Percentiles rank a stretch among this genome's conserved stretches.
These are phyloP conservation scores for Oncorhynchus nerka DNA, from an alignment of 2,113 vertebrate genomes.

Conservation along the genomic window DNA sequence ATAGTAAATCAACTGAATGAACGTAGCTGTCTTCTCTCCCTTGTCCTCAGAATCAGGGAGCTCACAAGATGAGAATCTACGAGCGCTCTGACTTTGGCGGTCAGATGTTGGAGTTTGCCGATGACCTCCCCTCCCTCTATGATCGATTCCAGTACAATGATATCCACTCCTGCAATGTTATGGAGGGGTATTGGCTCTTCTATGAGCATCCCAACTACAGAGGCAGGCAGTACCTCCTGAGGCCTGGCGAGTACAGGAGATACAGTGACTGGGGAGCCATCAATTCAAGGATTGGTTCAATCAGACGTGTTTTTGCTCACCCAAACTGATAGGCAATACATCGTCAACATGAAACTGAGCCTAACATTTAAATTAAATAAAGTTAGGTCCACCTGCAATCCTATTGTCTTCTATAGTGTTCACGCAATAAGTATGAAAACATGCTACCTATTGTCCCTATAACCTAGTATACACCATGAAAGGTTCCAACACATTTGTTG, in stretches of 20 bases:
- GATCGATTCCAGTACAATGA: conserved; percentile 47
- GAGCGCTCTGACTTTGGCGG: conserved; percentile 57
- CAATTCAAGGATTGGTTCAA: not conserved
- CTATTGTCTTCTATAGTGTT: not conserved
- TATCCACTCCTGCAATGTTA: not conserved
- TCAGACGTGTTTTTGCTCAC: conserved; percentile 30
- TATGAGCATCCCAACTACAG: not conserved
- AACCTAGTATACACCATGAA: not conserved
- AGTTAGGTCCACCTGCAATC: not conserved
- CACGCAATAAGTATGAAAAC: not conserved
- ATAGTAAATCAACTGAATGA: too few species aligned
- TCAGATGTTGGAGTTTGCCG: conserved; percentile 55
- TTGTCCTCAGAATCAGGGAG: conserved; percentile 44
- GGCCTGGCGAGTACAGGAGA: conserved; percentile 3
- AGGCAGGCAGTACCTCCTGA: not conserved
- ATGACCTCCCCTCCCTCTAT: conserved; percentile 52
- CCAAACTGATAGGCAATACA: conserved; percentile 44
- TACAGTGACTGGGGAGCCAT: conserved; percentile 2
- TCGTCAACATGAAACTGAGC: conserved; percentile 35
- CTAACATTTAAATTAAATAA: not conserved
- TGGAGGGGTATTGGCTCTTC: not conserved
- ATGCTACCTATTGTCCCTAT: not conserved
- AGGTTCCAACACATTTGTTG: not conserved
- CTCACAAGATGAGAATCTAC: conserved; percentile 58
- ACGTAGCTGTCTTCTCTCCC: too few species aligned